Percentiles rank a stretch among this genome's conserved stretches.
These are phyloP conservation scores for Cyprinodon brontotheroides DNA, from an alignment of 2,113 vertebrate species.

Conservation along the genomic window DNA sequence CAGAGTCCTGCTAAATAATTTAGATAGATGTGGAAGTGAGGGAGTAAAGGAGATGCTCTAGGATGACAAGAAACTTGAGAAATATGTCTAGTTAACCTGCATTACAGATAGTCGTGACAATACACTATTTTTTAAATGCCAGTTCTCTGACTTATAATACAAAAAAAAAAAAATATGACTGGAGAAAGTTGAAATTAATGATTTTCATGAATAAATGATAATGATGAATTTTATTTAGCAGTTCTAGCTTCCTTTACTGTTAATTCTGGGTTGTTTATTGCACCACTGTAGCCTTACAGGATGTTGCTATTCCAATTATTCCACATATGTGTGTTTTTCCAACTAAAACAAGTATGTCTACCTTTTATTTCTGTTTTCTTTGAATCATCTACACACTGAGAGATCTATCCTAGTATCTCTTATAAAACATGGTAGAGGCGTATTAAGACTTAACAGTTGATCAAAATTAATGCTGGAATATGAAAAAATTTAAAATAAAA, in stretches of 20 bases:
- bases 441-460: background rate
- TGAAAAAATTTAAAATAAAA: background rate
- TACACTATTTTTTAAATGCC: background rate
- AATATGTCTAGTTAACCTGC: background rate
- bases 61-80: background rate
- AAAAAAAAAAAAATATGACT: background rate
- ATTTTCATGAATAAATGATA: background rate
- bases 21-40: conserved; percentile 8
- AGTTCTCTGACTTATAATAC: background rate
- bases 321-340: background rate
- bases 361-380: background rate
- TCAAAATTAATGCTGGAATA: background rate
- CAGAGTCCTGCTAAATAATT: conserved; percentile 15
- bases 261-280: background rate
- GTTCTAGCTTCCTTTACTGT: background rate
- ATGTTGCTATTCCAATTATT: background rate
- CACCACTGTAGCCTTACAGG: background rate
- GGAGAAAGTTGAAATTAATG: background rate
- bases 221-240: conserved; percentile 11
- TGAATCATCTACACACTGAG: background rate
- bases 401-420: background rate
- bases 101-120: background rate
- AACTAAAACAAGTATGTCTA: background rate
- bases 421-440: background rate
- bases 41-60: conserved; percentile 2